phyloP scores from a whole-genome alignment of 2,888 invertebrate species.

The Ephialtes manifestator region DNA sequence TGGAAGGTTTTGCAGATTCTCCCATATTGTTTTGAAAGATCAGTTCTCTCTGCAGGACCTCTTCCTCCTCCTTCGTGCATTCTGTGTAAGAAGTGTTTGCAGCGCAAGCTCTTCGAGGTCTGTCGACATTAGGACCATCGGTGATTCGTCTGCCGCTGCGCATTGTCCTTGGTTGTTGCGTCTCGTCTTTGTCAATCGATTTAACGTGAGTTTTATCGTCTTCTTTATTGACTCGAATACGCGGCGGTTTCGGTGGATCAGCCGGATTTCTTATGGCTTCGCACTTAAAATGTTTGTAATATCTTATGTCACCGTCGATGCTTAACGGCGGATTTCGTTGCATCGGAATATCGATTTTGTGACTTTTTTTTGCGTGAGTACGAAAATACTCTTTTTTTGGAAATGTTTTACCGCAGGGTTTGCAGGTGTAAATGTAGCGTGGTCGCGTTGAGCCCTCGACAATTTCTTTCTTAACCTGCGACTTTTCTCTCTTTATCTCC shows the following conservation, averaged over 20 bases:
- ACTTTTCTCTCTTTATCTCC: background rate
- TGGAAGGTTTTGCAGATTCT: background rate
- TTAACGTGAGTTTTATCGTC: background rate
- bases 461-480: background rate
- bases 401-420: slow-evolving; percentile 44
- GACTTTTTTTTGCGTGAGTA: slow-evolving; percentile 17
- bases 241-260: background rate
- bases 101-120: slow-evolving; percentile 47
- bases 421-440: slow-evolving; percentile 31
- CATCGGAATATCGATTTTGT: background rate
- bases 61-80: slow-evolving; percentile 47
- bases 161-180: slow-evolving; percentile 17
- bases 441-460: no score
- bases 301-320: no score
- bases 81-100: slow-evolving; percentile 46
- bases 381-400: slow-evolving; percentile 11
- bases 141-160: slow-evolving; percentile 21
- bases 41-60: background rate
- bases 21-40: background rate
- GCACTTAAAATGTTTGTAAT: background rate
- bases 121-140: background rate
- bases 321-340: background rate
- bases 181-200: background rate
- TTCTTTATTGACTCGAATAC: background rate
- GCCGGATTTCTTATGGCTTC: background rate